Base-by-base conservation (phyloP, 2,113 vertebrate genomes). In the Lasiurus cinereus region DNA sequence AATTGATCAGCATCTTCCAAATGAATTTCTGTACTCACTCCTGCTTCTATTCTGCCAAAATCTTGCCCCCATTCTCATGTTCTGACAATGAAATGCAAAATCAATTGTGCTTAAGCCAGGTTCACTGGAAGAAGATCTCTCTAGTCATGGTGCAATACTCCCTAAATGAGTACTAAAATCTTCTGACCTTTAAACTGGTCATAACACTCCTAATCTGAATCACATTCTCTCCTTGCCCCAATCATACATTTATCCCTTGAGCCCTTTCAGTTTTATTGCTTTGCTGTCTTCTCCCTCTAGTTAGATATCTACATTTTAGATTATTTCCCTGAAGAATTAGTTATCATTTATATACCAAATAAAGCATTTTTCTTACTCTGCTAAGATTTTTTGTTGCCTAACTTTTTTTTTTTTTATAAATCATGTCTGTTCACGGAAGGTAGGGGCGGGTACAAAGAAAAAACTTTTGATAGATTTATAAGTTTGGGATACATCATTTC, bases 301-400 rank as follows among this genome's bases (percentile, higher is more conserved):
- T 92, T 91, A 95, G 79, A 69, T 89, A 93, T 72, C 88, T 91
- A 92, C 73, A 94, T 93, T 93, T 96, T 92, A 92, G 82, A 94
- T 95, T 83, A 91, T 89, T 87, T 95, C 97, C 96, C 91, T 94
- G 18, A 96, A 95, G 92, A 93, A 94, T 94, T 82, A 6, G 15
- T 96, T 91, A 95, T 56, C 43, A 95, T 89, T 50, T 74, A 83
- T 54, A 84, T 46, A 83, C 39, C 69, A 91, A 93, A 94, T 80
- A 91, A 95, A 93, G 62, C 73, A 76, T 50, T 54, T 50, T 67
- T 88, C 15, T 83, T 70, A 79, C 13, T 46, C 19, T 80, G 52
- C 8, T 62, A 82, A 83, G 52, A 84, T 24, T 31, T 79, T 82
- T 83, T 56, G 15, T 54, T 76, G 36, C 27, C 22, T 83, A 39